These are phyloP conservation scores for Brienomyrus brachyistius DNA, from an alignment of 2,113 vertebrate species.

Conservation along the genomic window DNA sequence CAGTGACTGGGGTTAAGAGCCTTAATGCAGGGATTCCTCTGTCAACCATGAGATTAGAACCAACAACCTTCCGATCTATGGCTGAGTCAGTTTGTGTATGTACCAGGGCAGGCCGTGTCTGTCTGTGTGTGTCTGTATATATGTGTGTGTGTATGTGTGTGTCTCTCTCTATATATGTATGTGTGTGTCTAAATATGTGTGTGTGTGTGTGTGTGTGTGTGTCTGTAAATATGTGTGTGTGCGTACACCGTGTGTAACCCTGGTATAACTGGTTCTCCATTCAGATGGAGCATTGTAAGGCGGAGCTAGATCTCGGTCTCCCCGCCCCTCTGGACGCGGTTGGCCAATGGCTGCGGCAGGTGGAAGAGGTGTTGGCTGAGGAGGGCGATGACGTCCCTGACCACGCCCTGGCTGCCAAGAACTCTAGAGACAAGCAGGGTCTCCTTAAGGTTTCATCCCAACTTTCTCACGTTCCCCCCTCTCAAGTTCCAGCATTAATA, in stretches of 20 bases:
- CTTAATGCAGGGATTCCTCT: background rate
- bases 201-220: background rate
- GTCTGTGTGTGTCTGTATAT: background rate
- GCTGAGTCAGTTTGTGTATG: background rate
- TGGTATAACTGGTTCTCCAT: slow-evolving; percentile 15
- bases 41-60: background rate
- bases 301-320: slow-evolving; percentile 55
- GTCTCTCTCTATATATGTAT: background rate
- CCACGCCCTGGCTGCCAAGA: slow-evolving; percentile 44
- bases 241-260: background rate
- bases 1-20: background rate
- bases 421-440: slow-evolving; percentile 52
- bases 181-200: background rate
- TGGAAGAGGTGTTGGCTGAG: slow-evolving; percentile 54
- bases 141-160: background rate
- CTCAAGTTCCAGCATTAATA: background rate
- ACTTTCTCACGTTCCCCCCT: background rate
- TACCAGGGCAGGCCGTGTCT: background rate
- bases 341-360: slow-evolving; percentile 63
- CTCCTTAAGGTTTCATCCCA: slow-evolving; percentile 58
- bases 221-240: background rate
- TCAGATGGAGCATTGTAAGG: slow-evolving; percentile 61
- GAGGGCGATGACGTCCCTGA: slow-evolving; percentile 48
- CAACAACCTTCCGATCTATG: background rate
- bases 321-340: slow-evolving; percentile 58